phyloP scores from a whole-genome alignment of 2,888 invertebrate genomes.

The Cantharis rustica region DNA sequence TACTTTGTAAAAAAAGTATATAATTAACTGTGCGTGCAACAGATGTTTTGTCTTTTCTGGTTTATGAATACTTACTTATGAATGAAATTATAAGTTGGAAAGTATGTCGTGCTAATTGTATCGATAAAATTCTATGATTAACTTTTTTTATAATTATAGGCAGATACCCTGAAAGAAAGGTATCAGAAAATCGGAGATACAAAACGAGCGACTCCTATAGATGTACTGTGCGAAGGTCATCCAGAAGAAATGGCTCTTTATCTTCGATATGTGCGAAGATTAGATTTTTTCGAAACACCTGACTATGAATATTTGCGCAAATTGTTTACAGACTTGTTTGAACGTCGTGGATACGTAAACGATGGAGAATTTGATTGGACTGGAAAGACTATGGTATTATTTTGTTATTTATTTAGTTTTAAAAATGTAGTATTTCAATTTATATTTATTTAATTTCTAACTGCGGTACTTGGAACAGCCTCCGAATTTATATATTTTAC shows the following conservation, averaged over 20 bases:
- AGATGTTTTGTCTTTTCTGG: too few relatives aligned
- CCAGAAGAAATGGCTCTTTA: slow-evolving; percentile 98
- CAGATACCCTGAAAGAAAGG: slow-evolving; percentile 89
- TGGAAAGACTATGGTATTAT: slow-evolving; percentile 67
- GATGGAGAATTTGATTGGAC: slow-evolving; percentile 97
- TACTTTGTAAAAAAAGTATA: too few relatives aligned
- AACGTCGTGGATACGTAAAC: slow-evolving; percentile 83
- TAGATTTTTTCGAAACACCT: slow-evolving; percentile 99
- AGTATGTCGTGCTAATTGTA: too few relatives aligned
- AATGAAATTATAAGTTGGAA: too few relatives aligned
- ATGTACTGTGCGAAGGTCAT: slow-evolving; percentile 85
- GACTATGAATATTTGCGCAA: slow-evolving; percentile 98
- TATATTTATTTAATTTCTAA: neutral
- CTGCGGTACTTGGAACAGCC: slow-evolving; percentile 61
- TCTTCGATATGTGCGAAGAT: slow-evolving; percentile 90
- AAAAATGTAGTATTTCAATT: slow-evolving; percentile 1
- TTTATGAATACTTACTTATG: too few relatives aligned
- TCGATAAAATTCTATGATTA: too few relatives aligned
- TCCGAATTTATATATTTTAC: slow-evolving; percentile 76
- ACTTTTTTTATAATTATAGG: slow-evolving; percentile 11
- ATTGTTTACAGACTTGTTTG: slow-evolving; percentile 91
- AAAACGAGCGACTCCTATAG: slow-evolving; percentile 98
- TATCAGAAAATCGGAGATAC: slow-evolving; percentile 99
- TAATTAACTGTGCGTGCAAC: too few relatives aligned
- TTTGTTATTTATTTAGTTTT: neutral